These are phyloP conservation scores for Eilema griseolum DNA, from an alignment of 2,888 invertebrate species.

Conservation along the genomic window DNA sequence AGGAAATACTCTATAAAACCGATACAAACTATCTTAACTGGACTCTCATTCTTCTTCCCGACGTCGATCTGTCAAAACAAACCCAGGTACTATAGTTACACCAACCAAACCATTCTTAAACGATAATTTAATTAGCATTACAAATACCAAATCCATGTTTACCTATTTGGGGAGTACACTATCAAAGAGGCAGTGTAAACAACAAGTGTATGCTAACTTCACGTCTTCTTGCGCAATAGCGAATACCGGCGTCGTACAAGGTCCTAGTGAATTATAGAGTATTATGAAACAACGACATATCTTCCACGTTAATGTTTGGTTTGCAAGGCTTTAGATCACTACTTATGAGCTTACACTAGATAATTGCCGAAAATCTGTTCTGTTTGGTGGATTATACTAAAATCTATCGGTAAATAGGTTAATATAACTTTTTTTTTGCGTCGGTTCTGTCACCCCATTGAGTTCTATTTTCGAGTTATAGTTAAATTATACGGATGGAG, in stretches of 20 bases:
- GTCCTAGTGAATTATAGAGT: slow-evolving; percentile 50
- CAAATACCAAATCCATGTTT: slow-evolving; percentile 53
- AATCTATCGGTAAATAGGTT: not conserved
- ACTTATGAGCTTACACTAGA: slow-evolving; percentile 12
- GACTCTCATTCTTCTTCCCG: not conserved
- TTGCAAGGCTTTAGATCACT: slow-evolving; percentile 43
- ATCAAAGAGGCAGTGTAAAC: slow-evolving; percentile 41
- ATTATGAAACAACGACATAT: slow-evolving; percentile 54
- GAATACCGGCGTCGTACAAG: slow-evolving; percentile 45
- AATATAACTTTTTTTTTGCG: no score
- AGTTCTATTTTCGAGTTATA: no score
- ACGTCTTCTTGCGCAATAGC: slow-evolving; percentile 44
- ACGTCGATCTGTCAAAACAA: not conserved
- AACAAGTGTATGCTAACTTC: slow-evolving; percentile 46
- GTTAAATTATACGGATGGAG: no score
- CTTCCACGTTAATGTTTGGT: slow-evolving; percentile 45
- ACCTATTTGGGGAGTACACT: slow-evolving; percentile 31
- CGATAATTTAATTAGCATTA: slow-evolving; percentile 13
- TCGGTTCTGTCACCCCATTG: no score
- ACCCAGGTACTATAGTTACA: not conserved
- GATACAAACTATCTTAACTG: not conserved
- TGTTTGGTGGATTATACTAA: not conserved
- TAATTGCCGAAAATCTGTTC: slow-evolving; percentile 1
- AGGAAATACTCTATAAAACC: not conserved
- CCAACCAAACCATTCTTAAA: not conserved